Evolutionary conservation across 2,113 vertebrate species (phyloP).

Genomic region (Gadus chalcogrammus): DNA sequence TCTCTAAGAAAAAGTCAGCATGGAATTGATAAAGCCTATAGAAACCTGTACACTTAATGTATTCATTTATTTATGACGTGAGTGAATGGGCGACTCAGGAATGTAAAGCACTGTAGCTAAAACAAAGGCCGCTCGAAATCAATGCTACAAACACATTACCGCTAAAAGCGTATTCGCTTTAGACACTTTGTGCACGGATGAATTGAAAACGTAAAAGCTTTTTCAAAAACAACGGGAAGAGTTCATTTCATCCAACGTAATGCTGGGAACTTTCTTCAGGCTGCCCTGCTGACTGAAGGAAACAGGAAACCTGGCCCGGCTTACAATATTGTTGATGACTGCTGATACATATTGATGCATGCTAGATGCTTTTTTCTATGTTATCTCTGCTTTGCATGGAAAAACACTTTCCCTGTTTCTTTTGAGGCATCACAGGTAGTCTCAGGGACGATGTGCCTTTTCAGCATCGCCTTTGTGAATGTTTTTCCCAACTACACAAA

Average conservation of each 20-base stretch:
- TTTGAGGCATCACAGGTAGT: too few species aligned
- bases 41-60: slow-evolving; percentile 10
- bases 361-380: slow-evolving; percentile 5
- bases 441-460: too few species aligned
- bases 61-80: slow-evolving; percentile 26
- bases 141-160: slow-evolving; percentile 48
- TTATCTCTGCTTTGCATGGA: slow-evolving; percentile 2
- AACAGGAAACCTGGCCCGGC: slow-evolving; percentile 30
- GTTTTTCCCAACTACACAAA: too few species aligned
- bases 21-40: slow-evolving; percentile 2
- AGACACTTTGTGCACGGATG: slow-evolving; percentile 25
- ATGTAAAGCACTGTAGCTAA: slow-evolving; percentile 16
- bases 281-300: slow-evolving; percentile 43
- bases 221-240: slow-evolving; percentile 36
- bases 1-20: slow-evolving; percentile 8
- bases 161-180: slow-evolving; percentile 34
- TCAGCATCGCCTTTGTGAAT: too few species aligned
- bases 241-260: slow-evolving; percentile 29
- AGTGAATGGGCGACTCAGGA: slow-evolving; percentile 35
- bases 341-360: slow-evolving; percentile 11
- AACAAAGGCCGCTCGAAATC: slow-evolving; percentile 37
- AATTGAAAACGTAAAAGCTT: slow-evolving; percentile 41
- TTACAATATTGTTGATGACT: slow-evolving; percentile 20
- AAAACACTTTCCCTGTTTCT: too few species aligned
- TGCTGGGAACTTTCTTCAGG: slow-evolving; percentile 35